These are phyloP conservation scores for Cinclus cinclus DNA, from an alignment of 2,113 vertebrate species.

Conservation along the genomic window DNA sequence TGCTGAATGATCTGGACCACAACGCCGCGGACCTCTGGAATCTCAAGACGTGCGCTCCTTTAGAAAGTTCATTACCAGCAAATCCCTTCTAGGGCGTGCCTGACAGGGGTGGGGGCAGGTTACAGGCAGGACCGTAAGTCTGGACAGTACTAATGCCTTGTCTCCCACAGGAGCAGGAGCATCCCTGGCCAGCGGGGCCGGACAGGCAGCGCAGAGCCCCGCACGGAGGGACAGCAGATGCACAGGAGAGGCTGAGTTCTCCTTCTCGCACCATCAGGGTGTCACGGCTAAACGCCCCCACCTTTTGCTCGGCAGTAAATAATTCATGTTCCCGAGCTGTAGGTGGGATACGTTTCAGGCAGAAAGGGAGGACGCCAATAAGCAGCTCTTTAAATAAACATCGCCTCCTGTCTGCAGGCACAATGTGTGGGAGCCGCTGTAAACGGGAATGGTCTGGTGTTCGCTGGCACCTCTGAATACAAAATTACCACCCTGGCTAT, in stretches of 20 bases:
- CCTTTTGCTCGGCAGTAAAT: background rate
- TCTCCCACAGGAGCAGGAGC: fast-evolving
- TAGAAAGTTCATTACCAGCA: background rate
- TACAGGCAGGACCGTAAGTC: background rate
- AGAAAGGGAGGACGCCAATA: background rate
- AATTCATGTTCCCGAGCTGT: background rate
- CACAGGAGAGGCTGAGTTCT: background rate
- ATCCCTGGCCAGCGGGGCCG: background rate
- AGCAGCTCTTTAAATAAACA: slow-evolving; percentile 45
- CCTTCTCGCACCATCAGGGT: background rate
- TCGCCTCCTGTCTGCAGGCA: slow-evolving; percentile 15
- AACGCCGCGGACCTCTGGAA: background rate
- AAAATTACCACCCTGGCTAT: slow-evolving; percentile 29
- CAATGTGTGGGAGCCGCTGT: background rate
- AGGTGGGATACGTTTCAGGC: background rate
- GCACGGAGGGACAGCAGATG: background rate
- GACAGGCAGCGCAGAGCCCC: background rate
- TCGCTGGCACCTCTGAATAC: slow-evolving; percentile 37
- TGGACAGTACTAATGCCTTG: fast-evolving
- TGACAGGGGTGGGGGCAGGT: background rate
- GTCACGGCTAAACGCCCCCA: background rate
- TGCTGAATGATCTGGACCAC: background rate
- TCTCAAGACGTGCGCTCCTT: background rate
- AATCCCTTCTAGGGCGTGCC: background rate
- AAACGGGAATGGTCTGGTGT: slow-evolving; percentile 31